phyloP scores from a whole-genome alignment of 1,140 invertebrate species.

The Hylaeus volcanicus region DNA sequence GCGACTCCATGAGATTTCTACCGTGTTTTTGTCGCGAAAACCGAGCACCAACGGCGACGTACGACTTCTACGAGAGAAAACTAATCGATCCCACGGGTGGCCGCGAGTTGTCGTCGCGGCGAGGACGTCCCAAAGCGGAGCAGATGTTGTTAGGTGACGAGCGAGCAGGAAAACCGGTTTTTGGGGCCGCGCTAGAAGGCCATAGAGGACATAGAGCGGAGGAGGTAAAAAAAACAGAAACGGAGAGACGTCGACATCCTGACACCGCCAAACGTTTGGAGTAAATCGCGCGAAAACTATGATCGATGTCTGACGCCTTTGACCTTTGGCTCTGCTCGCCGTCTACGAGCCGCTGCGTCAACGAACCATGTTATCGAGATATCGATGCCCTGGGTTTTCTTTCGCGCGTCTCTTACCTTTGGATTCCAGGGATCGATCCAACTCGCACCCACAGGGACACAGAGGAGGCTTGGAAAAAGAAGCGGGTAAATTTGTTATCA shows the following conservation, averaged over 20 bases:
- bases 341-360: constrained; percentile 27
- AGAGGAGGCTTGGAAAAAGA: not conserved
- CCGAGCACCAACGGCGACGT: constrained; percentile 18
- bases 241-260: constrained; percentile 28
- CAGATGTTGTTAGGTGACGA: constrained; percentile 57
- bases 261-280: constrained; percentile 37
- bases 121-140: constrained; percentile 47
- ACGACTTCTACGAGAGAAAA: constrained; percentile 36
- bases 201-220: not conserved
- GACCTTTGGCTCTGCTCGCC: constrained; percentile 41
- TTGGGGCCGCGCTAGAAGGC: not conserved
- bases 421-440: constrained; percentile 47
- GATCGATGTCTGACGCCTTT: constrained; percentile 58
- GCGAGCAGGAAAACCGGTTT: constrained; percentile 64
- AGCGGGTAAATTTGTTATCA: constrained; percentile 43
- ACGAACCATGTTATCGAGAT: constrained; percentile 55
- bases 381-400: constrained; percentile 56
- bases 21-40: constrained; percentile 46
- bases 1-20: constrained; percentile 13
- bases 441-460: constrained; percentile 18
- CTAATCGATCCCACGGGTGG: constrained; percentile 63
- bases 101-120: constrained; percentile 45
- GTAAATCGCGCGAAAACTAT: constrained; percentile 65
- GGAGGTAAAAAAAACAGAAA: not conserved
- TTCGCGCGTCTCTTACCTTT: constrained; percentile 44